Base-by-base conservation (phyloP, 2,888 invertebrate species). In the Oxyteleia sp. region DNA sequence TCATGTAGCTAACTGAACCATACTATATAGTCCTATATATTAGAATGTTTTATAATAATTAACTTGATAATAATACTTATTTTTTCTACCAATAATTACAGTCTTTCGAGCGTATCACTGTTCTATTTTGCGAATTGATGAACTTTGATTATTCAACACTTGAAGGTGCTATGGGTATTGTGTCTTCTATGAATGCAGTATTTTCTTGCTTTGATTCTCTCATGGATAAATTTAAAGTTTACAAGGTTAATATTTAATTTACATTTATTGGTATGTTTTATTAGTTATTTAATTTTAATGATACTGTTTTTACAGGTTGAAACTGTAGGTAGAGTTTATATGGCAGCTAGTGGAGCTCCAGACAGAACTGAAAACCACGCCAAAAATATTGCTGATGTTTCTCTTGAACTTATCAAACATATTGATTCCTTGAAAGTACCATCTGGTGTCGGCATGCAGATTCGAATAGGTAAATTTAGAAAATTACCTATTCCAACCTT, bases 321-420 rank as follows among this genome's bases (percentile, higher is more conserved):
- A 94, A 98, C 98, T 0, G 97, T 98, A 0, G 98, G 98, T n/a
- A 96, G 96, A 92, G 96, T 96, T 57, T 98, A 98, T 93, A 98
- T 98, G 98, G 96, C 97, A 35, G 98, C 98, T 4, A 97, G 98
- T 51, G 98, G 98, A 0, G 97, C 97, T 0, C 98, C 98, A 0
- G 97, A 98, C 90, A 94, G 95, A 47, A 95, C 95, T 45, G 95
- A 95, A 1, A 93, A 95, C 13, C 98, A 98, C 92, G 97, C 97
- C 0, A 95, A 95, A 79, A 95, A 96, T 84, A 96, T 97, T 11
- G 96, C 97, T 1, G 96, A 96, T 89, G 95, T 98, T 3, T 96
- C 97, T 0, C 93, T 98, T 11, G 96, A 96, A 82, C 95, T 98
- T 88, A 94, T 96, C 4, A 94, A 95, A 11, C 95, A 96, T 59